These are phyloP conservation scores for Neotoma lepida DNA, from an alignment of 2,113 vertebrate species.

Conservation along the genomic window DNA sequence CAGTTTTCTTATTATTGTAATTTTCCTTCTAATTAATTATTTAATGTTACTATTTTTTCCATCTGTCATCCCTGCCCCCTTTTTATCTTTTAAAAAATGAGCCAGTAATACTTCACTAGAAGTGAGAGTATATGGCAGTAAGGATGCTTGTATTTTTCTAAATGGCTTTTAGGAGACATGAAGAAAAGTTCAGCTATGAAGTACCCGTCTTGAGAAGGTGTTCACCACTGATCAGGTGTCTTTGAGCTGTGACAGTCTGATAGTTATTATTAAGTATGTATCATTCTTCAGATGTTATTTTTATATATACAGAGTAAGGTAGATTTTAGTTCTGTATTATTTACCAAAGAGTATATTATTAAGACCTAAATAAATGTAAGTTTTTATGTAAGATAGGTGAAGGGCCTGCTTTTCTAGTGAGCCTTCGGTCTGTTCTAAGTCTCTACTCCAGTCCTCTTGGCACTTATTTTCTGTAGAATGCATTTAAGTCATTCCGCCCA, in stretches of 20 bases:
- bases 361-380: slow-evolving; percentile 9
- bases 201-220: not conserved
- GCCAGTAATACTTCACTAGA: not conserved
- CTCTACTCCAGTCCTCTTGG: not conserved
- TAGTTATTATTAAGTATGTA: not conserved
- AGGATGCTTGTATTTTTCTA: not conserved
- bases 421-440: not conserved
- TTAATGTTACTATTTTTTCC: slow-evolving; percentile 7
- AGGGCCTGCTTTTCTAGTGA: not conserved
- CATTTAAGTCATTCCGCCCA: not conserved
- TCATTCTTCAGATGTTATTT: slow-evolving; percentile 27
- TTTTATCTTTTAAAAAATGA: slow-evolving; percentile 11
- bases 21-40: slow-evolving; percentile 32
- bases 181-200: not conserved
- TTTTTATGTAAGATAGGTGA: slow-evolving; percentile 18
- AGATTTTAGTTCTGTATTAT: slow-evolving; percentile 19
- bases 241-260: not conserved
- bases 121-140: not conserved
- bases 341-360: slow-evolving; percentile 35
- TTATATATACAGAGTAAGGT: not conserved
- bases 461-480: not conserved
- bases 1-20: slow-evolving; percentile 28
- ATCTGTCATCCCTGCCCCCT: not conserved
- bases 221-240: not conserved
- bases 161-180: not conserved